These are phyloP conservation scores for Cardiocondyla obscurior DNA, from an alignment of 1,140 invertebrate species.

Conservation along the genomic window DNA sequence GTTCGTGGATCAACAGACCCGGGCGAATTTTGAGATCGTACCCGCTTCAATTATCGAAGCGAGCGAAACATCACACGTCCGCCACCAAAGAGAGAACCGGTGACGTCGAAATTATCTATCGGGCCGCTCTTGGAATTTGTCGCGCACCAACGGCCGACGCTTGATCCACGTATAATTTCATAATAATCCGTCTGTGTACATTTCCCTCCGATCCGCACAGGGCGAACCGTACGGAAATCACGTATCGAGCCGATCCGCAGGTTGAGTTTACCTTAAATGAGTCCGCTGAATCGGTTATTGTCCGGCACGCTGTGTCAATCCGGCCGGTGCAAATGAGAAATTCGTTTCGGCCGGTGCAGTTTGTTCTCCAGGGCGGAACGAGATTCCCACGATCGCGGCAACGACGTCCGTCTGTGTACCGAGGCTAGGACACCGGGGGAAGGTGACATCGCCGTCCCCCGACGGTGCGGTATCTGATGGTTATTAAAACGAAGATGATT, in stretches of 20 bases:
- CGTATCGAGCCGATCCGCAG: conserved; percentile 67
- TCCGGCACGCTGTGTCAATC: conserved; percentile 55
- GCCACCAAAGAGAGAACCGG: conserved; percentile 10
- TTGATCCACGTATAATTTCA: conserved; percentile 75
- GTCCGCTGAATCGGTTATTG: conserved; percentile 64
- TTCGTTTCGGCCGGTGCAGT: conserved; percentile 59
- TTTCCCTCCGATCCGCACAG: conserved; percentile 29
- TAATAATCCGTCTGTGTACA: conserved; percentile 74
- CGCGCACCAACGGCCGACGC: conserved; percentile 37
- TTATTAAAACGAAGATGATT: conserved; percentile 67
- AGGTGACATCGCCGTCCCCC: no score
- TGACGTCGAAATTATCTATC: conserved; percentile 45
- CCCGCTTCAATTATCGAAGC: conserved; percentile 46
- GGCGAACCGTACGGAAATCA: conserved; percentile 68
- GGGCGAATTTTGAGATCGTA: conserved; percentile 3
- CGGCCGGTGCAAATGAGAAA: conserved; percentile 60
- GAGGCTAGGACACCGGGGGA: neutral
- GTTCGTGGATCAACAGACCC: neutral
- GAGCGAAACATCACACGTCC: conserved; percentile 44
- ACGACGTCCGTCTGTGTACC: conserved; percentile 36
- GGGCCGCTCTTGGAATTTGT: conserved; percentile 53
- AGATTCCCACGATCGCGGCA: conserved; percentile 52
- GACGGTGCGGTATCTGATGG: conserved; percentile 24
- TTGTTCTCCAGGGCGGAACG: conserved; percentile 46
- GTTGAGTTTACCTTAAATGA: conserved; percentile 72